These are phyloP conservation scores for Clarias platycephalus DNA, from an alignment of 2,797 vertebrate genomes.

Conservation along the genomic window DNA sequence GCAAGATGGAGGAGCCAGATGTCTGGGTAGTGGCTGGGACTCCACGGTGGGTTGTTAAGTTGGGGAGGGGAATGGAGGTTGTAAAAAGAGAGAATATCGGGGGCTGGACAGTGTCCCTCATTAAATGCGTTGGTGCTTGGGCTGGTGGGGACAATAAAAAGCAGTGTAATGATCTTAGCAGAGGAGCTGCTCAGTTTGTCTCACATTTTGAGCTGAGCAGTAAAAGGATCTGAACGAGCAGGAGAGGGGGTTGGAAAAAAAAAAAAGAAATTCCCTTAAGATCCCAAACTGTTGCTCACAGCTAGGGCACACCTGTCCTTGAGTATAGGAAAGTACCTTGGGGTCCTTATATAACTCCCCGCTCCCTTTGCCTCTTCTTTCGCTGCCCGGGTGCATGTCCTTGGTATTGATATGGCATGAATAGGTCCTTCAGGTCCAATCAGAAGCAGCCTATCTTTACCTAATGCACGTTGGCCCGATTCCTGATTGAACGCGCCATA, in stretches of 20 bases:
- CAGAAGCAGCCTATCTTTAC: constrained; percentile 35
- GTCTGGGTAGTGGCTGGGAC: constrained; percentile 69
- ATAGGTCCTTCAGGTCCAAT: constrained; percentile 64
- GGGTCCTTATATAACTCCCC: constrained; percentile 39
- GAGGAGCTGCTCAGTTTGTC: constrained; percentile 70
- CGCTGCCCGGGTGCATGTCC: constrained; percentile 61
- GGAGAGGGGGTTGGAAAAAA: constrained; percentile 56
- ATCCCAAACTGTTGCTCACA: constrained; percentile 66
- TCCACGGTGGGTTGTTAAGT: constrained; percentile 61
- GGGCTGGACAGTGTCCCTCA: constrained; percentile 71
- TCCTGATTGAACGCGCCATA: constrained; percentile 68
- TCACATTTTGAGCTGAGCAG: constrained; percentile 63
- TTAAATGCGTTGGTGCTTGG: constrained; percentile 68
- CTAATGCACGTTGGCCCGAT: constrained; percentile 47
- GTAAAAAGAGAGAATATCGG: constrained; percentile 42
- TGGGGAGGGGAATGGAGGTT: constrained; percentile 56
- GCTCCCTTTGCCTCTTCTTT: constrained; percentile 57
- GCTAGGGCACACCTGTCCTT: constrained; percentile 69
- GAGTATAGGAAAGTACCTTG: constrained; percentile 56
- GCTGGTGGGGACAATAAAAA: constrained; percentile 64
- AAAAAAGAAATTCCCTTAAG: constrained; percentile 55
- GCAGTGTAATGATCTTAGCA: constrained; percentile 75
- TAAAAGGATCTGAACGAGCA: constrained; percentile 42
- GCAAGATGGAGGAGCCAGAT: constrained; percentile 76
- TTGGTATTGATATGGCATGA: constrained; percentile 66